Percentiles rank a stretch among this genome's conserved stretches.
phyloP scores from a whole-genome alignment of 2,888 invertebrate species.

The Platycheirus rosarum region DNA sequence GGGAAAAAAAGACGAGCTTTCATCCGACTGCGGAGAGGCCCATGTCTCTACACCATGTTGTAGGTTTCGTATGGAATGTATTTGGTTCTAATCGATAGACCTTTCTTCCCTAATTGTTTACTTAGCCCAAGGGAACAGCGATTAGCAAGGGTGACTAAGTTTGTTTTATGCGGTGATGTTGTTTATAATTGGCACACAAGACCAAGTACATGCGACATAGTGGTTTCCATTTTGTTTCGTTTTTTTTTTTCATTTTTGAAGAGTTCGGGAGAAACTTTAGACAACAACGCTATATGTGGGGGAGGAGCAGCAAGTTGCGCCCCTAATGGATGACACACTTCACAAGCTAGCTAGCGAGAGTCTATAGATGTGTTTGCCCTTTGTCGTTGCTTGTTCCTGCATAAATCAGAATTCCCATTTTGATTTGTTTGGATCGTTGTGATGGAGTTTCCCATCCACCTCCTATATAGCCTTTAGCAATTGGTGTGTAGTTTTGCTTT shows the following conservation, averaged over 20 bases:
- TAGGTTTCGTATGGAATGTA: too few species aligned
- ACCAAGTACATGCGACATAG: too few species aligned
- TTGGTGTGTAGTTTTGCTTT: conserved; percentile 36
- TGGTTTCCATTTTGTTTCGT: conserved; percentile 35
- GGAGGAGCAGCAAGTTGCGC: conserved; percentile 32
- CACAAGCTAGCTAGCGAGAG: background rate
- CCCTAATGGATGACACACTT: conserved; percentile 68
- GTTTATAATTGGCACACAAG: too few species aligned
- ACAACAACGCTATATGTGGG: conserved; percentile 23
- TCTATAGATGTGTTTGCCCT: conserved; percentile 31
- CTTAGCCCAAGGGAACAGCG: too few species aligned
- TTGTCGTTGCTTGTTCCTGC: conserved; percentile 62
- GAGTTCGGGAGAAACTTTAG: conserved; percentile 28
- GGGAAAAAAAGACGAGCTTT: too few species aligned
- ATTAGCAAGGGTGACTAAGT: too few species aligned
- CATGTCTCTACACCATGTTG: too few species aligned
- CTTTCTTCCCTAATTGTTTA: too few species aligned
- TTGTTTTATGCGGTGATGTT: too few species aligned
- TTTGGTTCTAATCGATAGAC: too few species aligned
- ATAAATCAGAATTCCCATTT: conserved; percentile 66
- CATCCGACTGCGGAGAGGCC: too few species aligned
- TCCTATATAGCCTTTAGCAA: background rate
- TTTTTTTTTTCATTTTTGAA: background rate
- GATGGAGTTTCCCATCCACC: conserved; percentile 49
- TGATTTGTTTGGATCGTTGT: conserved; percentile 60